phyloP scores from a whole-genome alignment of 2,888 invertebrate genomes.

The Deladenus siricidicola region DNA sequence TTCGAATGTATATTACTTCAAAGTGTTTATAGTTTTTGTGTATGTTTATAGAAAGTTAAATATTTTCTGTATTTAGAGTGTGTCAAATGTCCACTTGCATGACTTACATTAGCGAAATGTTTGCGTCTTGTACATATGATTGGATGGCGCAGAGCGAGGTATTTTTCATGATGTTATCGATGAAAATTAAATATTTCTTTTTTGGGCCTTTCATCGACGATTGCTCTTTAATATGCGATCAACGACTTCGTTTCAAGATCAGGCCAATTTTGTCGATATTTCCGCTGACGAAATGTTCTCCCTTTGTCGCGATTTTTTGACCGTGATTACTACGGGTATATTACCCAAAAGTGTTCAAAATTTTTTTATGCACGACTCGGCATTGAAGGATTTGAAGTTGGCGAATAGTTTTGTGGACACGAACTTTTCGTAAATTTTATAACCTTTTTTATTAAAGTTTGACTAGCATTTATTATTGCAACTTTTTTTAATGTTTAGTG shows the following conservation, averaged over 20 bases:
- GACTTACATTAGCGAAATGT: conserved; percentile 13
- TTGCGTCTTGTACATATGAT: conserved; percentile 5
- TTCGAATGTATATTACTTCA: background rate
- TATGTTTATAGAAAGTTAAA: background rate
- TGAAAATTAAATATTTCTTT: background rate
- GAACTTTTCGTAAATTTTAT: conserved; percentile 2
- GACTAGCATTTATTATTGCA: background rate
- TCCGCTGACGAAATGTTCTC: background rate
- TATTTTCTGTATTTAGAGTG: background rate
- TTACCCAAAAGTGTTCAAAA: background rate
- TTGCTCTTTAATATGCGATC: background rate
- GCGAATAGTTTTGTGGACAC: conserved; percentile 5
- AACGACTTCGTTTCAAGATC: too few species aligned
- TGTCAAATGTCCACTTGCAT: conserved; percentile 12
- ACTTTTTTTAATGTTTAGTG: background rate
- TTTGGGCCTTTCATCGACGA: conserved; percentile 5
- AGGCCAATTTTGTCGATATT: background rate
- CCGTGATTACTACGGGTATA: background rate
- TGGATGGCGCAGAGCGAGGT: conserved; percentile 18
- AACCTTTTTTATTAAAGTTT: background rate
- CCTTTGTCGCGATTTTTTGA: background rate
- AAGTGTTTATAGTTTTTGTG: background rate
- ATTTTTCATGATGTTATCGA: background rate
- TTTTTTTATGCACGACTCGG: background rate
- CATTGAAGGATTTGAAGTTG: background rate